Evolutionary conservation across 1,140 invertebrate species (phyloP).

Genomic region (Formica exsecta): DNA sequence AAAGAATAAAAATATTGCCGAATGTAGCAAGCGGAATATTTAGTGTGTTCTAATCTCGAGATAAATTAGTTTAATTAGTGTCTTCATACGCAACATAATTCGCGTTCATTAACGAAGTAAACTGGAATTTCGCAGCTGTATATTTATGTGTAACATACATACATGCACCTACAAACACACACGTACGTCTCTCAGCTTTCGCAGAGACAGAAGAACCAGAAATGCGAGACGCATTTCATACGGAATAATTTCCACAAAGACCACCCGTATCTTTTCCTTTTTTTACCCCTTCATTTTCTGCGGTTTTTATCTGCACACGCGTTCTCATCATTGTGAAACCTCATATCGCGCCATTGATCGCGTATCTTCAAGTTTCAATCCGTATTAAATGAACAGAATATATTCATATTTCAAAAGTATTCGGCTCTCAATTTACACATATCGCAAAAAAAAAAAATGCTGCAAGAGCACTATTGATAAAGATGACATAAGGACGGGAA

Average conservation of each 20-base stretch:
- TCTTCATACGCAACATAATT: constrained; percentile 69
- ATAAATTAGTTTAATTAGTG: constrained; percentile 75
- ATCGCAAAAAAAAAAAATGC: neutral
- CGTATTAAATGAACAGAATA: constrained; percentile 26
- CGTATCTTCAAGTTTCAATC: constrained; percentile 34
- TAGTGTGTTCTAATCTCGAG: constrained; percentile 20
- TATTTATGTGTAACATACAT: constrained; percentile 20
- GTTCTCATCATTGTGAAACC: constrained; percentile 69
- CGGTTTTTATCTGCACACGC: constrained; percentile 40
- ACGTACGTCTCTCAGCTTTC: constrained; percentile 35
- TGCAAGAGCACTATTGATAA: neutral
- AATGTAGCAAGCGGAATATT: constrained; percentile 20
- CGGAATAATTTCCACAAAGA: constrained; percentile 73
- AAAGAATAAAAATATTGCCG: constrained; percentile 20
- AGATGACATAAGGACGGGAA: neutral
- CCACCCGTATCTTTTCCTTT: constrained; percentile 7
- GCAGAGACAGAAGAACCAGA: constrained; percentile 57
- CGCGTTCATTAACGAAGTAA: constrained; percentile 73
- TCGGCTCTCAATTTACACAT: neutral
- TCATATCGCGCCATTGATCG: constrained; percentile 41
- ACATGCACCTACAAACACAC: neutral
- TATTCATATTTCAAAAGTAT: constrained; percentile 44
- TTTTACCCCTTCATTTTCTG: constrained; percentile 31
- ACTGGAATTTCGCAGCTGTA: constrained; percentile 52
- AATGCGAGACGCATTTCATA: constrained; percentile 72